Base-by-base conservation (phyloP, 1,140 invertebrate genomes). In the Ruditapes philippinarum region DNA sequence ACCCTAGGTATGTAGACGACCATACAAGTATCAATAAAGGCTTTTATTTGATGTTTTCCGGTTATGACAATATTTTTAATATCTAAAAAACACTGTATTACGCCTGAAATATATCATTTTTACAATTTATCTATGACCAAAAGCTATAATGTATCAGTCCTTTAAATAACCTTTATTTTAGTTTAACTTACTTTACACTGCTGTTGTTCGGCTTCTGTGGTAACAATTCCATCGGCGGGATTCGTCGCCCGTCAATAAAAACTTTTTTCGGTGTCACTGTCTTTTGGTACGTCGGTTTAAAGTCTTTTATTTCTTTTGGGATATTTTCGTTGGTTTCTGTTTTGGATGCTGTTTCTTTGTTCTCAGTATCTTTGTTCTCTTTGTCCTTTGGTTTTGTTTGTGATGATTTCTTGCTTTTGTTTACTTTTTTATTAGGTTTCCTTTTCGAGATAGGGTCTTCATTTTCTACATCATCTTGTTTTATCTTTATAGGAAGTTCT, bases 121-220 rank as follows among this genome's bases (percentile, higher is more conserved):
- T n/a, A n/a, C n/a, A n/a, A n/a, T n/a, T n/a, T n/a, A n/a, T n/a
- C n/a, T n/a, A n/a, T n/a, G n/a, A n/a, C n/a, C n/a, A n/a, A n/a
- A n/a, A n/a, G n/a, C n/a, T n/a, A n/a, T n/a, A n/a, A n/a, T n/a
- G n/a, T n/a, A n/a, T n/a, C n/a, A n/a, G n/a, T n/a, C n/a, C n/a
- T n/a, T n/a, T n/a, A n/a, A n/a, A n/a, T n/a, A n/a, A n/a, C n/a
- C n/a, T n/a, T n/a, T n/a, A n/a, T n/a, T n/a, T n/a, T n/a, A n/a
- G n/a, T n/a, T n/a, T n/a, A n/a, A 90, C 92, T 91, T 91, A 95
- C 94, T 85, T 93, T 4, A 95, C 94, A 79, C 91, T 93, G 74
- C 94, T 95, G 89, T 95, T 95, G 79, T 92, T 95, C 81, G 89
- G 87, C 87, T 95, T 94, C 45, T 95, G 93, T 22, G 92, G 92